A percentile compares a stretch with the other conserved stretches of the same genome.
Conservation (phyloP, 2,797 vertebrate genomes). For the Gallinago stenura region DNA sequence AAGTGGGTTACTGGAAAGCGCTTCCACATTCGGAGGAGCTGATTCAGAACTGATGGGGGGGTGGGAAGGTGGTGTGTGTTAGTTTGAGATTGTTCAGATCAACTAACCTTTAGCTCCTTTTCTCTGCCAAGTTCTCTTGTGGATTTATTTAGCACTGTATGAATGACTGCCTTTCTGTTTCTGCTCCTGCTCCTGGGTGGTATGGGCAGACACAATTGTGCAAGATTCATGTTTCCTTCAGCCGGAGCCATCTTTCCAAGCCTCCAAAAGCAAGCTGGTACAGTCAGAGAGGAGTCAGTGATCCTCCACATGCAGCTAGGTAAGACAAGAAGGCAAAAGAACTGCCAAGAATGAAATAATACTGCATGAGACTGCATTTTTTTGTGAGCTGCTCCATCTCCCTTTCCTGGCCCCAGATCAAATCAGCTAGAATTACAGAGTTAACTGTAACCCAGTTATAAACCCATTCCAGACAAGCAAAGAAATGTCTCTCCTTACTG, state of each 20-base stretch:
- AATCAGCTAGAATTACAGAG: background rate
- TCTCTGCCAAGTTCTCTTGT: background rate
- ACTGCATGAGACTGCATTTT: background rate
- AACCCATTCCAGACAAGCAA: background rate
- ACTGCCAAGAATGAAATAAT: constrained; percentile 24
- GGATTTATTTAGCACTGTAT: background rate
- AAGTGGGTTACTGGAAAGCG: background rate
- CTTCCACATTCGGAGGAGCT: background rate
- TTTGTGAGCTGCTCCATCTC: background rate
- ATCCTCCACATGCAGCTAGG: background rate
- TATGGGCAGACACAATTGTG: fast-evolving
- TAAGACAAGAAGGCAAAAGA: constrained; percentile 1
- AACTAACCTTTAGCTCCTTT: background rate
- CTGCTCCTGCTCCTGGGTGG: background rate
- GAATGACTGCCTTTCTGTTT: background rate
- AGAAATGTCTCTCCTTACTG: background rate
- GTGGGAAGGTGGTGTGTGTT: background rate
- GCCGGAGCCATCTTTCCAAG: background rate
- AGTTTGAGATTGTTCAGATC: background rate
- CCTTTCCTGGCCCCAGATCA: background rate
- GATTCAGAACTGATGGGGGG: background rate
- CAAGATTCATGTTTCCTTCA: background rate
- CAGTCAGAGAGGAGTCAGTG: background rate
- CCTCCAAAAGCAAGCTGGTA: background rate
- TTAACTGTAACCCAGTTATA: background rate